Evolutionary conservation across 2,888 invertebrate species (phyloP), one percentile per base, ranked within the genome.

Genomic region (Brenthis hecate): DNA sequence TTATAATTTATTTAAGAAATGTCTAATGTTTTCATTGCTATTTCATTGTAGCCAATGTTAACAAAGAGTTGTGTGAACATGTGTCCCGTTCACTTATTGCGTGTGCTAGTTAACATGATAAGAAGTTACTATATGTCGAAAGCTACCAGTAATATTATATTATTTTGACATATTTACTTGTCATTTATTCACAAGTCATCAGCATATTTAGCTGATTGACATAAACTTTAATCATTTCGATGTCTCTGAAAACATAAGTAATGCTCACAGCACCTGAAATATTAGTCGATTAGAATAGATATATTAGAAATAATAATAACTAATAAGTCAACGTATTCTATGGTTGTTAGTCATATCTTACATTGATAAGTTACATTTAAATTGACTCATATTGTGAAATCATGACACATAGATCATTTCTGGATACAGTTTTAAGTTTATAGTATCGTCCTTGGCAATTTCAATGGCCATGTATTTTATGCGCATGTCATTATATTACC

Each of bases 361-460:
- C 56, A 64, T 28, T 79, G 75, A 77, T 79, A 79, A 77, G 71
- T 76, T 74, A 73, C 75, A 68, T 60, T 66, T 68, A 58, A 61
- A 81, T 84, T 85, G 85, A 85, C 82, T 88, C 84, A 86, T 80
- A 63, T 81, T 76, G 79, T 82, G 80, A 82, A 83, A 81, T 83
- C 78, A 83, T 88, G 87, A 85, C 85, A 84, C 84, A 88, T 81
- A 81, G 80, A 84, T 81, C 72, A 81, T 84, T 86, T 89, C 87
- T 86, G 84, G 78, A 81, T 81, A 57, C 64, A 56, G 72, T 72
- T 76, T 74, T 69, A 81, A 80, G 75, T 74, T 77, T 79, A 75
- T 75, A 80, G 81, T 81, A 81, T 76, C 78, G 70, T 77, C 77
- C 76, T 78, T 68, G 74, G 74, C 81, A 81, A 81, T 82, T 80